phyloP scores from a whole-genome alignment of 2,888 invertebrate species.

The Teinopalpus imperialis region DNA sequence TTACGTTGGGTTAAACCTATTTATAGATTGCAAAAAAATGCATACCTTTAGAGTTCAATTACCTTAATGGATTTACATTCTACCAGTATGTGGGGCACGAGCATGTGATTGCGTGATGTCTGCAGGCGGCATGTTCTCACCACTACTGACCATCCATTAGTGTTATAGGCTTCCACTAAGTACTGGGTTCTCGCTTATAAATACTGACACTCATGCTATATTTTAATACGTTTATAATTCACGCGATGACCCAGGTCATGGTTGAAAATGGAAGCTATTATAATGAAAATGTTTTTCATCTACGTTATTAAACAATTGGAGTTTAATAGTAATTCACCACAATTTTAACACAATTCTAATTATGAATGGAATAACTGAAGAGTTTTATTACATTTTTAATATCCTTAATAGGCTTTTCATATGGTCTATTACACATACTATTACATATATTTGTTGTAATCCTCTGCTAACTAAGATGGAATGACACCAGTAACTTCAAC shows the following conservation, averaged over 20 bases:
- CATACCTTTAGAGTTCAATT: constrained; percentile 34
- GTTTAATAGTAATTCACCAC: too few relatives aligned
- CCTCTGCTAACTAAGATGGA: too few relatives aligned
- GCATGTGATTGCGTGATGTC: constrained; percentile 51
- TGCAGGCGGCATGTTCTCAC: constrained; percentile 41
- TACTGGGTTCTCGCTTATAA: constrained; percentile 4
- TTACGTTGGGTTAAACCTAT: too few relatives aligned
- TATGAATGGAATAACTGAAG: too few relatives aligned
- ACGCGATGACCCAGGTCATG: constrained; percentile 21
- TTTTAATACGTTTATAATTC: constrained; percentile 18
- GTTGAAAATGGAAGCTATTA: constrained; percentile 4
- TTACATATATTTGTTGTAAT: too few relatives aligned
- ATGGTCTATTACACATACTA: too few relatives aligned
- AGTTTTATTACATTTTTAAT: too few relatives aligned
- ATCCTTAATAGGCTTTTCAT: too few relatives aligned
- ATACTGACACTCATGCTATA: constrained; percentile 1
- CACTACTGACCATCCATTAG: constrained; percentile 37
- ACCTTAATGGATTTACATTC: constrained; percentile 48
- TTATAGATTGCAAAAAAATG: too few relatives aligned
- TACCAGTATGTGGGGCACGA: constrained; percentile 44
- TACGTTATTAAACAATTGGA: constrained; percentile 28
- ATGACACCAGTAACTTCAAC: too few relatives aligned
- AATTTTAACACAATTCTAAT: too few relatives aligned
- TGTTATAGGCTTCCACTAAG: constrained; percentile 34
- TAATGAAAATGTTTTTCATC: background rate